Evolutionary conservation across 2,797 vertebrate species (phyloP).

Genomic region (Pseudocheirus occidentalis): DNA sequence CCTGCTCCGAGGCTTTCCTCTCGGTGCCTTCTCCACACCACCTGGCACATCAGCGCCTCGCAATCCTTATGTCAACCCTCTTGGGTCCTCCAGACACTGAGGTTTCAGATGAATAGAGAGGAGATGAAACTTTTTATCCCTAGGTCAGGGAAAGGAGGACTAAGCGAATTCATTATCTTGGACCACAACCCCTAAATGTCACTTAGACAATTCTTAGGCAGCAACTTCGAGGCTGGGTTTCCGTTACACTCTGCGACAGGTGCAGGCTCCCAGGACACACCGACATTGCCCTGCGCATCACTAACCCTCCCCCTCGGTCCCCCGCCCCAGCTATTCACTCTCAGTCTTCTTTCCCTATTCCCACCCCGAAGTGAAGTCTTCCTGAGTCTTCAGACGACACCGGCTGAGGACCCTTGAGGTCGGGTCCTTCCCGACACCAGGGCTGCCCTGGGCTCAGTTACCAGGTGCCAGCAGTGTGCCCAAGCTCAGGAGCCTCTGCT

Average conservation of each 20-base stretch:
- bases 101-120: not conserved
- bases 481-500: not conserved
- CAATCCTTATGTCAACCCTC: not conserved
- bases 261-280: not conserved
- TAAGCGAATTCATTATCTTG: not conserved
- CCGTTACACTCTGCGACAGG: not conserved
- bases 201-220: not conserved
- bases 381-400: not conserved
- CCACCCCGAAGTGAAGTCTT: not conserved
- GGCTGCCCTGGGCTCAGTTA: constrained; percentile 39
- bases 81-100: not conserved
- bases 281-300: not conserved
- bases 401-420: constrained; percentile 47
- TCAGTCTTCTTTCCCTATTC: no score
- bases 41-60: not conserved
- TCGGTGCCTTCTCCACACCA: not conserved
- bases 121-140: not conserved
- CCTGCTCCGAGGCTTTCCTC: not conserved
- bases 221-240: not conserved
- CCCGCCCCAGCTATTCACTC: not conserved
- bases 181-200: not conserved
- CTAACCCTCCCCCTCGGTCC: not conserved
- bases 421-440: constrained; percentile 65
- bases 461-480: constrained; percentile 28
- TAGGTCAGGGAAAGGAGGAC: not conserved